phyloP scores from a whole-genome alignment of 2,888 invertebrate genomes.

The Thelaira solivaga region DNA sequence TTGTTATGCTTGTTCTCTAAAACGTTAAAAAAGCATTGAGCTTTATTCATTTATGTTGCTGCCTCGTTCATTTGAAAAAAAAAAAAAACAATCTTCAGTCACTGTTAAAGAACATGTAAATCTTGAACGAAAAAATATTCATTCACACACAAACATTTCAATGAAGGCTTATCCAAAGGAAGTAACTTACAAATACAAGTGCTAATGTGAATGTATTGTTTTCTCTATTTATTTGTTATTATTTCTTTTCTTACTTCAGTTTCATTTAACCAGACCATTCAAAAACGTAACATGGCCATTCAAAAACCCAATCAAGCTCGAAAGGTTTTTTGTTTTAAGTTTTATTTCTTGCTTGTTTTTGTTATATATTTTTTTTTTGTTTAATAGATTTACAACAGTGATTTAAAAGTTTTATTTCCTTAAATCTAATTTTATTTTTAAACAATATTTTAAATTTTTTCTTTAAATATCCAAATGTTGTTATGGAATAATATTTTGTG shows the following conservation, averaged over 20 bases:
- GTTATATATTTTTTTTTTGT: constrained; percentile 7
- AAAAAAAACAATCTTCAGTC: constrained; percentile 3
- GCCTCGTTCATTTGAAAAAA: too few species aligned
- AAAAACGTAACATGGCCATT: constrained; percentile 56
- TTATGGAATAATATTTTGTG: too few species aligned
- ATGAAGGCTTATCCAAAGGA: not conserved
- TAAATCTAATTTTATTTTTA: too few species aligned
- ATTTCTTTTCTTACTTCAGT: constrained; percentile 10
- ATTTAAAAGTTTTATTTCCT: not conserved
- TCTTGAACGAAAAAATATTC: constrained; percentile 6
- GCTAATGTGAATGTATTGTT: not conserved
- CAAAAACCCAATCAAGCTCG: constrained; percentile 61
- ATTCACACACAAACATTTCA: not conserved
- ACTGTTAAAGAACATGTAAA: constrained; percentile 24
- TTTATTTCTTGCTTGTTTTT: constrained; percentile 17
- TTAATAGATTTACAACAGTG: not conserved
- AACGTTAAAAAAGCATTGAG: constrained; percentile 10
- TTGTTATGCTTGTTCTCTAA: not conserved
- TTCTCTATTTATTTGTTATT: constrained; percentile 20
- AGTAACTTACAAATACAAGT: constrained; percentile 10
- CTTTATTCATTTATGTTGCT: not conserved
- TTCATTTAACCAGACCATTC: constrained; percentile 51
- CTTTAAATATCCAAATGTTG: too few species aligned
- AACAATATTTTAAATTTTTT: too few species aligned
- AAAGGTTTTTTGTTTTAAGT: constrained; percentile 44